Conservation (phyloP, 2,113 vertebrate genomes). For the Sigmodon hispidus region DNA sequence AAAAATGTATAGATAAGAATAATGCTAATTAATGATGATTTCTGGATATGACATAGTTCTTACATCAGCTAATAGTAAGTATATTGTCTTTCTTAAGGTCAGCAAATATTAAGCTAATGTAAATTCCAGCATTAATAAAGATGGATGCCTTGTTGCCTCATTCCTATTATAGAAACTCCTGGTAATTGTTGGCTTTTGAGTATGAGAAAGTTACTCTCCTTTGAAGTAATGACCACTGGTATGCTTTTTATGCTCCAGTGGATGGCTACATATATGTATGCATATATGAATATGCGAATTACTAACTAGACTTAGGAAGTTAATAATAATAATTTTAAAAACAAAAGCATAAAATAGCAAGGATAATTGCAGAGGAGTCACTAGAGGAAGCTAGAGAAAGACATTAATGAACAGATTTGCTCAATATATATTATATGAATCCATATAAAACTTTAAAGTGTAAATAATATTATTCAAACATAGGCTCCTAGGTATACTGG, state of each 20-base stretch:
- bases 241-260: not conserved
- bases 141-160: not conserved
- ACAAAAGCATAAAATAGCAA: not conserved
- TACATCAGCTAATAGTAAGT: not conserved
- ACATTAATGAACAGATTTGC: not conserved
- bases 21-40: not conserved
- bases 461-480: not conserved
- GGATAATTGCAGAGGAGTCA: not conserved
- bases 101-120: not conserved
- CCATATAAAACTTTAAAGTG: not conserved
- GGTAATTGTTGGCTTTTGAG: not conserved
- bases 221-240: not conserved
- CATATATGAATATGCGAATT: not conserved
- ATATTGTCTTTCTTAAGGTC: not conserved
- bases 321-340: not conserved
- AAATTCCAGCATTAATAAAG: not conserved
- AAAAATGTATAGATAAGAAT: not conserved
- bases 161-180: not conserved
- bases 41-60: not conserved
- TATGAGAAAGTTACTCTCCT: not conserved
- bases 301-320: not conserved
- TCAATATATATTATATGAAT: not conserved
- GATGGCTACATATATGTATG: not conserved
- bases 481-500: not conserved
- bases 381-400: not conserved